phyloP scores from a whole-genome alignment of 2,113 vertebrate species.

The Empidonax traillii region DNA sequence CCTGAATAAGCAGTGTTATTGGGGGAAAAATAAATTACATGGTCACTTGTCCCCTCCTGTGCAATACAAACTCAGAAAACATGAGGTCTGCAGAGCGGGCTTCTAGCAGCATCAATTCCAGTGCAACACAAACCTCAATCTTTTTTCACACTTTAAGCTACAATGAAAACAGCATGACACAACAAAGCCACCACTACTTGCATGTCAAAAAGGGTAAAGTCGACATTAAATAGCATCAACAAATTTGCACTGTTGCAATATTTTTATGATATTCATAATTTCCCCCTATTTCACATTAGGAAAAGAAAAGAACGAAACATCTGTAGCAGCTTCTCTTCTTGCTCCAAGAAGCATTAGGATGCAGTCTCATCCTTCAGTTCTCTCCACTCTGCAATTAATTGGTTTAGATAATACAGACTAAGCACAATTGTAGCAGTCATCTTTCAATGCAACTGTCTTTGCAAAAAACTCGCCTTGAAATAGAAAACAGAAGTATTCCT shows the following conservation, averaged over 20 bases:
- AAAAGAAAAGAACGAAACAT: background rate
- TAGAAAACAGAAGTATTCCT: background rate
- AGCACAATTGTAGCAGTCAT: background rate
- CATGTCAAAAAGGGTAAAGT: background rate
- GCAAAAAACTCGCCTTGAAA: background rate
- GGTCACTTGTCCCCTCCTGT: background rate
- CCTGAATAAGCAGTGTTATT: background rate
- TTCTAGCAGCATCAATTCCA: background rate
- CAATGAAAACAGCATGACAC: background rate
- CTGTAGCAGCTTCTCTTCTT: background rate
- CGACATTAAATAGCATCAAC: background rate
- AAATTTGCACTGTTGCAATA: background rate
- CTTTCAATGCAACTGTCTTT: background rate
- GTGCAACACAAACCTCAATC: background rate
- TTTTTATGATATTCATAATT: background rate
- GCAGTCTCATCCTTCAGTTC: background rate
- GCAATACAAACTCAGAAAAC: background rate
- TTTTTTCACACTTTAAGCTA: background rate
- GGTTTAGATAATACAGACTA: background rate
- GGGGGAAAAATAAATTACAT: background rate
- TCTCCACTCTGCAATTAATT: background rate
- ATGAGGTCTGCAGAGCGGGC: background rate
- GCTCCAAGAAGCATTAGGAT: background rate
- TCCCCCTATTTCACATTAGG: rapidly evolving
- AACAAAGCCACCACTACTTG: background rate